Conservation (phyloP, 2,888 invertebrate species). For the Drosophila greeni region DNA sequence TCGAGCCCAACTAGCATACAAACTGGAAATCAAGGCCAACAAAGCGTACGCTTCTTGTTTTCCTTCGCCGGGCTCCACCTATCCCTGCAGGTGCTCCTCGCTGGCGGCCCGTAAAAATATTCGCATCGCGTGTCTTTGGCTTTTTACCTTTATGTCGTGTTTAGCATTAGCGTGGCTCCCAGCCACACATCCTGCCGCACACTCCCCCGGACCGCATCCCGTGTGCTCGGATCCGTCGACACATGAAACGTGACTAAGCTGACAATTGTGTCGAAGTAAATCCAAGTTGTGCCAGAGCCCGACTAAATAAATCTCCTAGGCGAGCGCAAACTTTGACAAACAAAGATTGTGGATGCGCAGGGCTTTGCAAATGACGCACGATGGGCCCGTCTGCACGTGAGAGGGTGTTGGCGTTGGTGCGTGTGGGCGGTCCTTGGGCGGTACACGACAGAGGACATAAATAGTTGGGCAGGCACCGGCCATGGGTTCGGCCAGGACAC, state of each 20-base stretch:
- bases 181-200: not conserved
- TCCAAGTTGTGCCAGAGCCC: conserved; percentile 66
- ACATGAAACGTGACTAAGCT: conserved; percentile 71
- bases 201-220: conserved; percentile 32
- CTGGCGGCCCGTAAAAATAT: conserved; percentile 56
- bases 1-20: conserved; percentile 42
- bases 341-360: conserved; percentile 55
- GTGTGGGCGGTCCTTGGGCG: conserved; percentile 5
- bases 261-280: conserved; percentile 73
- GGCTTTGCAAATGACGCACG: conserved; percentile 43
- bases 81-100: not conserved
- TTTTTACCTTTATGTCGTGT: conserved; percentile 72
- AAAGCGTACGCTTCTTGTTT: conserved; percentile 55
- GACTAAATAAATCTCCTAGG: conserved; percentile 67
- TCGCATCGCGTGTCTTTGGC: conserved; percentile 70
- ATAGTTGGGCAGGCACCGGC: conserved; percentile 43
- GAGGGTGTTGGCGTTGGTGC: not conserved
- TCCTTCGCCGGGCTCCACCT: conserved; percentile 2
- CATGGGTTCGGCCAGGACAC: conserved; percentile 7
- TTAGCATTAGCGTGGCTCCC: conserved; percentile 57
- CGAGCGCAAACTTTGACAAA: conserved; percentile 64
- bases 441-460: conserved; percentile 67
- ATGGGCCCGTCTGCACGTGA: conserved; percentile 20
- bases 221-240: conserved; percentile 36
- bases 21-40: conserved; percentile 51